Evolutionary conservation across 2,888 invertebrate genomes (phyloP).

Genomic region (Monopis laevigella): DNA sequence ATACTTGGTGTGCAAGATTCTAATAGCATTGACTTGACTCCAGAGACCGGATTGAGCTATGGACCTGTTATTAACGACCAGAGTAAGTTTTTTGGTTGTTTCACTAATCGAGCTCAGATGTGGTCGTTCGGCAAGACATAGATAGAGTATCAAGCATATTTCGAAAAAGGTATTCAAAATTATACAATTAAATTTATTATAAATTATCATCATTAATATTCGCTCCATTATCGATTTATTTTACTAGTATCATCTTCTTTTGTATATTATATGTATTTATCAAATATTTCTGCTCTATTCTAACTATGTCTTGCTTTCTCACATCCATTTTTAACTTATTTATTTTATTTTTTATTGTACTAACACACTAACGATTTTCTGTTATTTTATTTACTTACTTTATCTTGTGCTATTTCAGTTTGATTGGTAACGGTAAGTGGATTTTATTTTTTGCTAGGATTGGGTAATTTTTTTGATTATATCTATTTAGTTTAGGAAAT

Average conservation of each 20-base stretch:
- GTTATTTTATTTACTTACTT: slow-evolving; percentile 4
- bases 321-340: slow-evolving; percentile 31
- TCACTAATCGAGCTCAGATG: slow-evolving; percentile 52
- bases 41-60: slow-evolving; percentile 71
- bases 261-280: slow-evolving; percentile 20
- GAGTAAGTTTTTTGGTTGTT: slow-evolving; percentile 67
- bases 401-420: no score
- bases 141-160: slow-evolving; percentile 25
- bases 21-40: slow-evolving; percentile 68
- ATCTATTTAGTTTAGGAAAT: no score
- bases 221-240: background rate
- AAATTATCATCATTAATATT: background rate
- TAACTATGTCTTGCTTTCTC: slow-evolving; percentile 66
- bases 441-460: no score
- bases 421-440: no score
- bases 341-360: slow-evolving; percentile 17
- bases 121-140: slow-evolving; percentile 65
- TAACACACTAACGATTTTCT: slow-evolving; percentile 27
- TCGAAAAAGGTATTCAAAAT: background rate
- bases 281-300: slow-evolving; percentile 38
- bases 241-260: no score
- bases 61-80: slow-evolving; percentile 82
- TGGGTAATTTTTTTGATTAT: no score
- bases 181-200: background rate
- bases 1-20: slow-evolving; percentile 71